A percentile compares a stretch with the other conserved stretches of the same genome.
phyloP scores from a whole-genome alignment of 2,113 vertebrate species.

The Nettapus auritus region DNA sequence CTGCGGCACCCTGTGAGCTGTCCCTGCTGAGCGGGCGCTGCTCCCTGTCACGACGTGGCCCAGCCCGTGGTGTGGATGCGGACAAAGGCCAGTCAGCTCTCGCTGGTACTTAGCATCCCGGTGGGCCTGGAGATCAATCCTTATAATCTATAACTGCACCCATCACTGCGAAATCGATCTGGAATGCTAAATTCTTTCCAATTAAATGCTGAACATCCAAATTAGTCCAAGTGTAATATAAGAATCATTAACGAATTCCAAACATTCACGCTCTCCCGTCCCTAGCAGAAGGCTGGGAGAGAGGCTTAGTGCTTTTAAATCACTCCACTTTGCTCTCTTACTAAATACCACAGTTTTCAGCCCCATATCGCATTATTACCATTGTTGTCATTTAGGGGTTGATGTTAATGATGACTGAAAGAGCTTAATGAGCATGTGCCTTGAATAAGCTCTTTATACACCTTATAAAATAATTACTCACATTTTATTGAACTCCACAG shows the following conservation, averaged over 20 bases:
- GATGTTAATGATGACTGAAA: conserved; percentile 49
- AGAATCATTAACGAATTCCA: background rate
- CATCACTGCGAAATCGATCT: background rate
- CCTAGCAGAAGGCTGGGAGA: background rate
- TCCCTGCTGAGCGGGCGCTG: background rate
- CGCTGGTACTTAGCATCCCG: background rate
- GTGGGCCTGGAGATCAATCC: background rate
- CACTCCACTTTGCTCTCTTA: background rate
- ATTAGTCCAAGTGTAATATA: background rate
- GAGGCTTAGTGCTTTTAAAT: background rate
- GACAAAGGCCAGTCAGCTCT: background rate
- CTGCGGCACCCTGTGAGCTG: background rate
- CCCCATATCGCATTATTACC: background rate
- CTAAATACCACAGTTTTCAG: conserved; percentile 8
- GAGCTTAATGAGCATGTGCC: conserved; percentile 55
- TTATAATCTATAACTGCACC: background rate
- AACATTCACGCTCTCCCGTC: background rate
- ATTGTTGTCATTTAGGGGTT: conserved; percentile 55
- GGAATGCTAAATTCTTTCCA: background rate
- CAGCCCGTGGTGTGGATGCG: background rate
- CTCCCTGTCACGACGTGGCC: background rate
- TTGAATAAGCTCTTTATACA: conserved; percentile 46
- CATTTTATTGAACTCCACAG: conserved; percentile 41
- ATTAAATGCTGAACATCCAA: background rate
- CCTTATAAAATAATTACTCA: conserved; percentile 55